Percentiles rank a stretch among this genome's conserved stretches.
Conservation (phyloP, 2,113 vertebrate genomes). For the Pomatostomus ruficeps region DNA sequence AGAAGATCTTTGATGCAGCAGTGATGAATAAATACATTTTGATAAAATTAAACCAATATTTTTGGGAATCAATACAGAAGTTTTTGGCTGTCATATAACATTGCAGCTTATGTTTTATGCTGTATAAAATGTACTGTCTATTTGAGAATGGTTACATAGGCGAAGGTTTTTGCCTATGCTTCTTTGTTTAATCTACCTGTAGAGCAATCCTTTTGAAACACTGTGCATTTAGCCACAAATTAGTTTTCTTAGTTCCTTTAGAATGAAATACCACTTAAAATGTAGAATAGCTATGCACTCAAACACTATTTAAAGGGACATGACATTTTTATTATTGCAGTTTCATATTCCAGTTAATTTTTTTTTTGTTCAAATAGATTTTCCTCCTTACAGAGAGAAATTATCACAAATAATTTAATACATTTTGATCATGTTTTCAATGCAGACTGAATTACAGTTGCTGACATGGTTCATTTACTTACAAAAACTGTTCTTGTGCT, state of each 20-base stretch:
- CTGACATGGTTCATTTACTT: slow-evolving; percentile 56
- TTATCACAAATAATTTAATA: slow-evolving; percentile 44
- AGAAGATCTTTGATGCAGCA: slow-evolving; percentile 70
- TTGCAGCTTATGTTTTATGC: neutral
- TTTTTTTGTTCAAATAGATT: slow-evolving; percentile 38
- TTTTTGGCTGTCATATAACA: neutral
- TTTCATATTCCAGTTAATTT: slow-evolving; percentile 14
- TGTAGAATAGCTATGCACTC: neutral
- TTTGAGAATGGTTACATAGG: neutral
- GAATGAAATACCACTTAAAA: slow-evolving; percentile 3
- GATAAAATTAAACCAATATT: slow-evolving; percentile 51
- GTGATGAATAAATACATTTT: slow-evolving; percentile 70
- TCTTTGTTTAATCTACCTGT: neutral
- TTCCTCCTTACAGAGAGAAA: slow-evolving; percentile 11
- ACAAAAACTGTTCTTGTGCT: slow-evolving; percentile 42
- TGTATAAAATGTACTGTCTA: neutral
- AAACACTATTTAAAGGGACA: slow-evolving; percentile 39
- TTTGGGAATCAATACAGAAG: neutral
- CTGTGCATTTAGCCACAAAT: neutral
- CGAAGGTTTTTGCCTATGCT: neutral
- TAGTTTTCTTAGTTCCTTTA: neutral
- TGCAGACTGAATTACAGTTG: slow-evolving; percentile 36
- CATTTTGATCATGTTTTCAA: slow-evolving; percentile 46
- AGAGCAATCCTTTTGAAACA: slow-evolving; percentile 7
- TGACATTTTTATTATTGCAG: slow-evolving; percentile 33